phyloP scores from a whole-genome alignment of 2,797 vertebrate genomes.

The Pseudochaenichthys georgianus region DNA sequence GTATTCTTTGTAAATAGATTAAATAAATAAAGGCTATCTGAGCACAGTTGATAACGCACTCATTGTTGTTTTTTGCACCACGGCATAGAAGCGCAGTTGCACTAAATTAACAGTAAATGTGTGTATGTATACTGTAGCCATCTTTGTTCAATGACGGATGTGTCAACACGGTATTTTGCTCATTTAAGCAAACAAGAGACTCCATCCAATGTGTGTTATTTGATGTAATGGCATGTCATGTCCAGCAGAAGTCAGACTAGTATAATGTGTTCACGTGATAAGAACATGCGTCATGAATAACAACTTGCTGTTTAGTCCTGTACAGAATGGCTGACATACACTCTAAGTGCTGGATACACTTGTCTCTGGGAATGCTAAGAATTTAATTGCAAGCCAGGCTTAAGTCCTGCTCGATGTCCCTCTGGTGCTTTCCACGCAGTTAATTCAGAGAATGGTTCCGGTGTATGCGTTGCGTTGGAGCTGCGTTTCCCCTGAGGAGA shows the following conservation, averaged over 20 bases:
- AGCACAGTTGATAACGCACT: conserved; percentile 20
- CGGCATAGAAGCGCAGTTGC: neutral
- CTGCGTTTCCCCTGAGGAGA: conserved; percentile 55
- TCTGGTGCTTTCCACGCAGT: conserved; percentile 57
- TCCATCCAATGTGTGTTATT: neutral
- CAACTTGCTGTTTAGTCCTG: conserved; percentile 10
- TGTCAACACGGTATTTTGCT: conserved; percentile 5
- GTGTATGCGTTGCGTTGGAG: conserved; percentile 38
- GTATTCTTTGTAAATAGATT: conserved; percentile 86
- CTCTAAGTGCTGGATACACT: conserved; percentile 17
- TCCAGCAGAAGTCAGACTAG: conserved; percentile 83
- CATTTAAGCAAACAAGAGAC: neutral
- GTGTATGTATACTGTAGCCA: neutral
- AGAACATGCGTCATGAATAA: conserved; percentile 19
- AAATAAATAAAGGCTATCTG: conserved; percentile 81
- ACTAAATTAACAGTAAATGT: neutral
- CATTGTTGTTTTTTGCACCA: neutral
- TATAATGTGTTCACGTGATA: conserved; percentile 50
- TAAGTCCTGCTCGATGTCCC: conserved; percentile 47
- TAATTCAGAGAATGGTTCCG: conserved; percentile 62
- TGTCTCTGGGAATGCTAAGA: conserved; percentile 34
- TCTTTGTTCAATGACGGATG: neutral
- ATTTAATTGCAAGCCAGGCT: conserved; percentile 48
- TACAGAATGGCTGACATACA: conserved; percentile 8
- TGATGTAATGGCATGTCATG: conserved; percentile 65